These are phyloP conservation scores for Villa cingulata DNA, from an alignment of 2,888 invertebrate genomes.

Conservation along the genomic window DNA sequence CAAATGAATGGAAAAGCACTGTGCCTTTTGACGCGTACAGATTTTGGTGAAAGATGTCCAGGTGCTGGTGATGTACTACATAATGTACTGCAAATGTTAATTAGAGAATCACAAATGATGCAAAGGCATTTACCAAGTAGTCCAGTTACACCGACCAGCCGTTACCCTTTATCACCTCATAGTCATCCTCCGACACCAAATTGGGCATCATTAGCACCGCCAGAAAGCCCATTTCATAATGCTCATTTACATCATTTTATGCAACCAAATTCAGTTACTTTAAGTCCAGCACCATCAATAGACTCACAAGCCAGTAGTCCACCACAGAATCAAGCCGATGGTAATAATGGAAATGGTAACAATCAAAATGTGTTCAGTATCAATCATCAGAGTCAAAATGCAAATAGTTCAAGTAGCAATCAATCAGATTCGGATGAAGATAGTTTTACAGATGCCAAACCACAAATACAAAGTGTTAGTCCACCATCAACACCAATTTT, in stretches of 20 bases:
- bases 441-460: constrained; percentile 39
- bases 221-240: constrained; percentile 38
- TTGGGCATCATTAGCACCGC: constrained; percentile 45
- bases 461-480: constrained; percentile 33
- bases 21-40: constrained; percentile 76
- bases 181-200: constrained; percentile 70
- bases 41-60: constrained; percentile 82
- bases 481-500: constrained; percentile 51
- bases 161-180: constrained; percentile 67
- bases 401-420: constrained; percentile 54
- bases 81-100: constrained; percentile 80
- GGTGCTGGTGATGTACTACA: constrained; percentile 88
- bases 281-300: constrained; percentile 81
- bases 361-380: constrained; percentile 18
- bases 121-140: constrained; percentile 67
- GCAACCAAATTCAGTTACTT: constrained; percentile 72
- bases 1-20: constrained; percentile 96
- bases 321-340: constrained; percentile 52
- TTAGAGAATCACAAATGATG: constrained; percentile 64
- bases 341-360: constrained; percentile 14
- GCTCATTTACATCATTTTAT: constrained; percentile 58
- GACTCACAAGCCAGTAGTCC: constrained; percentile 80
- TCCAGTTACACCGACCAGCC: constrained; percentile 70
- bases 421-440: constrained; percentile 77
- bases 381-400: constrained; percentile 18